Base-by-base conservation (phyloP, 2,888 invertebrate genomes). In the Alviniconcha strummeri region DNA sequence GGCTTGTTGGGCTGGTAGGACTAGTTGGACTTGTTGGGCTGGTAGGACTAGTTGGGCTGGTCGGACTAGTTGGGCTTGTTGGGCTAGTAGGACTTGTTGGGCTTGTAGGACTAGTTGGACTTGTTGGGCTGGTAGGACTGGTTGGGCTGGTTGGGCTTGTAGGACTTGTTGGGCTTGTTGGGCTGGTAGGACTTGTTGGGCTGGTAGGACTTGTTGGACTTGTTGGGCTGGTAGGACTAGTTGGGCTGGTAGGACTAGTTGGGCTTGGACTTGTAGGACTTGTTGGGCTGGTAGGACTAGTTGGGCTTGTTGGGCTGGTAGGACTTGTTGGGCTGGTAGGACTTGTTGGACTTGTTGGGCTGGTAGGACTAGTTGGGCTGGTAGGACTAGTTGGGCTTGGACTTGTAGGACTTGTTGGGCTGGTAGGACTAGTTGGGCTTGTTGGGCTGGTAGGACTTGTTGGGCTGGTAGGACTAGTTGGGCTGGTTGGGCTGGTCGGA, bases 11-110 rank as follows among this genome's bases (percentile, higher is more conserved):
- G 52, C 78, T 78, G 5, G 78, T 78, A 4, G 78, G 64, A 52
- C 78, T 64, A 4, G 79, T 79, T 6, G 67, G 79, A 52, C 79
- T 79, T 15, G 79, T 78, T n/a, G 64, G 78, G 15, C 78, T 78
- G 8, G 78, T 78, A 17, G 78, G 64, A 9, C 78, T 64, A 6
- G 52, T 79, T 13, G 79, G 64, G n/a, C 79, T 79, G 1, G 79
- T 79, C 15, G 67, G 79, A 9, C 79, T 79, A 1, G 79, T 79
- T 1, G 67, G 54, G 9, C 79, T 67, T 4, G 67, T 79, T 13
- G 67, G 79, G 57, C 79, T 79, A 5, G 64, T 79, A 5, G 67
- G 67, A 52, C 79, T 79, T 15, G 79, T 79, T 2, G 79, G 79
- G 54, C 80, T 80, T 5, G 80, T 69, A 2, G 80, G 80, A 9